phyloP scores from a whole-genome alignment of 2,797 vertebrate species.

The Oophaga sylvatica region DNA sequence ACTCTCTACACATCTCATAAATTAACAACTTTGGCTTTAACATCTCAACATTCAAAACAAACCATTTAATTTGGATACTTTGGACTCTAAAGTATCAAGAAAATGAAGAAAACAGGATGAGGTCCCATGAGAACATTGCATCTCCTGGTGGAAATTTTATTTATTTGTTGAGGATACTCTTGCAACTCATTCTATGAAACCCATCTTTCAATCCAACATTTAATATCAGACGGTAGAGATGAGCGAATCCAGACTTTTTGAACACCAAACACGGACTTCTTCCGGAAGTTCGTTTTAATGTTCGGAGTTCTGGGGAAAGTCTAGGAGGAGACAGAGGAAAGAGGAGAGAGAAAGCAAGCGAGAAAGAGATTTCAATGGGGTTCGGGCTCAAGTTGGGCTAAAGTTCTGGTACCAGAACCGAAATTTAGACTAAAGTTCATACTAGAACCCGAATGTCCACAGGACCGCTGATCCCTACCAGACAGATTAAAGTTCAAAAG shows the following conservation, averaged over 20 bases:
- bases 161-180: not conserved
- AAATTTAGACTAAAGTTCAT: too few relatives aligned
- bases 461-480: too few relatives aligned
- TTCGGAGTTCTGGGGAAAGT: too few relatives aligned
- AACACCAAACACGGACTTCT: too few relatives aligned
- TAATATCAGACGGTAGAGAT: not conserved
- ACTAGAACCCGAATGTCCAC: too few relatives aligned
- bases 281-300: too few relatives aligned
- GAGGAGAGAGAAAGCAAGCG: too few relatives aligned
- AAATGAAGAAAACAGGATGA: slow-evolving; percentile 19
- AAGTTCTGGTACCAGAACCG: too few relatives aligned
- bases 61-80: not conserved
- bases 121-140: not conserved
- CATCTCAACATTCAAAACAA: not conserved
- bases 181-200: not conserved
- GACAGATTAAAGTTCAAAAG: not conserved
- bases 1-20: not conserved
- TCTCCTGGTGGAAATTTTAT: not conserved
- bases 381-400: too few relatives aligned
- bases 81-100: not conserved
- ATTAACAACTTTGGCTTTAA: not conserved
- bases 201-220: slow-evolving; percentile 9
- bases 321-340: too few relatives aligned
- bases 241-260: too few relatives aligned
- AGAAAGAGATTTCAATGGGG: too few relatives aligned